phyloP scores from a whole-genome alignment of 2,113 vertebrate genomes.

The Noctilio leporinus region DNA sequence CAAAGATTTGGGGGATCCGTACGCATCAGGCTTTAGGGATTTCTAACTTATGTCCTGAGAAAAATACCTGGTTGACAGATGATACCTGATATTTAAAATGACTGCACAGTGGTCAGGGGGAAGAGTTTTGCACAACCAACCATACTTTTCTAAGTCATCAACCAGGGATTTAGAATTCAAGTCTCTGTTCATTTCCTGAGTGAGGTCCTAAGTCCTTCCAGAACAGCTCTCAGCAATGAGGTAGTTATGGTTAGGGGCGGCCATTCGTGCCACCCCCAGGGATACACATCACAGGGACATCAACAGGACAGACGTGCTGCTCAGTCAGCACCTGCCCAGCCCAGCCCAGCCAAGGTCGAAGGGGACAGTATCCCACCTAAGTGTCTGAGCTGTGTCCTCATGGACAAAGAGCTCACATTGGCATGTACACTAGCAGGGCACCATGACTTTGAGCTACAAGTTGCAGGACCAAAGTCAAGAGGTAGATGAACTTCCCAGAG shows the following conservation, averaged over 20 bases:
- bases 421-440: no score
- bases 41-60: not conserved
- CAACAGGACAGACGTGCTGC: not conserved
- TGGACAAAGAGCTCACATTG: not conserved
- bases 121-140: not conserved
- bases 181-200: not conserved
- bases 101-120: no score
- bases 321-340: not conserved
- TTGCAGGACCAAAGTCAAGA: not conserved
- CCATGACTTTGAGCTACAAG: not conserved
- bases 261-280: not conserved
- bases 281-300: not conserved
- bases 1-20: not conserved
- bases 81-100: not conserved
- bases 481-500: not conserved
- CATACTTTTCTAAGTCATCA: not conserved
- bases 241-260: not conserved
- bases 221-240: not conserved
- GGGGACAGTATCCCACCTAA: not conserved
- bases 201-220: not conserved
- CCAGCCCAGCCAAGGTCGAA: no score
- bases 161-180: not conserved
- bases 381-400: not conserved
- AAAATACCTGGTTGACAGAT: not conserved
- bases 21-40: not conserved